Evolutionary conservation across 1,140 invertebrate genomes (phyloP), one percentile per base, ranked within the genome.

Genomic region (Babylonia areolata): DNA sequence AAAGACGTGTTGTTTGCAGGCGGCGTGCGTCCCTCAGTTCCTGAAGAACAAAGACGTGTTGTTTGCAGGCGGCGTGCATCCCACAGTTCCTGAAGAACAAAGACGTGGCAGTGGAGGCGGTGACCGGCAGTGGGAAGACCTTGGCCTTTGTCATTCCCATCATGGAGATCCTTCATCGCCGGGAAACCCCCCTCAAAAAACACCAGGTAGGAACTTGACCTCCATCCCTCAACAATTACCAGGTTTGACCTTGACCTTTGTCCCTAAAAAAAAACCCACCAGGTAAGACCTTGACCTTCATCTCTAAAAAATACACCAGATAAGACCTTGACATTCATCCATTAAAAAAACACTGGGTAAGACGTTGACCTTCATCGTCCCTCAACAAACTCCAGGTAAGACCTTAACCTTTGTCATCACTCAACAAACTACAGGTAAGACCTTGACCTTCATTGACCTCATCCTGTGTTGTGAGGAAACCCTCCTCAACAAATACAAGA

Each of bases 101-200:
- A 95, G 98, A 99, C 96, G 97, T 99, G n/a, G 97, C 97, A 6
- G 98, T 97, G 11, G 98, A 99, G 95, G 98, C 98, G 42, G 97
- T 99, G 0, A 99, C 98, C 35, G 98, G 98, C 3, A 99, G 98
- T 92, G 98, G 98, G 0, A 99, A 99, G 95, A 99, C 98, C 0
- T 93, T 99, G 75, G 98, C 98, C 0, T 99, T 99, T 95, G 93
- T 99, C 17, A 96, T 99, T 73, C 98, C 98, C 0, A 92, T 99
- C 86, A 87, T 99, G 54, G 97, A 99, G 95, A 97, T 98, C 82
- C 92, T 99, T 51, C 94, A 97, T 87, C 93, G 92, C 81, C 89
- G 94, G 85, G 93, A 94, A 80, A 95, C 96, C n/a, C 93, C 95
- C 1, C 96, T 97, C 95, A 96, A 96, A 90, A 95, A 96, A 88